These are phyloP conservation scores for Eupsilia transversa DNA, from an alignment of 2,888 invertebrate genomes.

Conservation along the genomic window DNA sequence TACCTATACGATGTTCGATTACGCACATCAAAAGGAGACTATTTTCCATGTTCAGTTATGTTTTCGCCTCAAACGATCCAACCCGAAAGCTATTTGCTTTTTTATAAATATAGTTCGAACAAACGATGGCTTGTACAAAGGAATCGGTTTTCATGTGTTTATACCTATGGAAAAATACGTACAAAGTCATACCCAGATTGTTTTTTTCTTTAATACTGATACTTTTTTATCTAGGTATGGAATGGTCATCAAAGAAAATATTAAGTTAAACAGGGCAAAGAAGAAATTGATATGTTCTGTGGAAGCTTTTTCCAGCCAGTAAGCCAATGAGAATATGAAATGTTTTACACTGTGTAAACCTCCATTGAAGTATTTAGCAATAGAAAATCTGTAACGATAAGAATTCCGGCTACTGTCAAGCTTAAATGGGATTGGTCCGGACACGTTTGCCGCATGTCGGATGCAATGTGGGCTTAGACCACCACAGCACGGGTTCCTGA, in stretches of 20 bases:
- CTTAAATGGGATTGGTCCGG: too few relatives aligned
- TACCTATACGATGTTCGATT: conserved; percentile 47
- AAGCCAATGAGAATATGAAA: too few relatives aligned
- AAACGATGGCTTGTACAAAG: conserved; percentile 59
- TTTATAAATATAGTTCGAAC: conserved; percentile 65
- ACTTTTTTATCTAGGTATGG: conserved; percentile 3
- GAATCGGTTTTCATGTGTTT: conserved; percentile 30
- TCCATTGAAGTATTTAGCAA: too few relatives aligned
- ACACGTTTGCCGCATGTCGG: too few relatives aligned
- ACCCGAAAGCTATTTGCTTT: conserved; percentile 67
- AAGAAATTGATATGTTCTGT: too few relatives aligned
- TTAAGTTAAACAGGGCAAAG: too few relatives aligned
- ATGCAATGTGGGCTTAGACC: too few relatives aligned
- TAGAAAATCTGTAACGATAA: too few relatives aligned
- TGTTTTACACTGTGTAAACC: too few relatives aligned
- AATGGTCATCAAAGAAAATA: background rate
- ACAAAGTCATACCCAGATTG: background rate
- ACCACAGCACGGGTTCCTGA: too few relatives aligned
- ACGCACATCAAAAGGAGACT: conserved; percentile 57
- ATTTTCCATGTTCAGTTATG: conserved; percentile 55
- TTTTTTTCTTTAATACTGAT: conserved; percentile 16
- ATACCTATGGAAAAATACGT: conserved; percentile 26
- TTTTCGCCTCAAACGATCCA: conserved; percentile 53
- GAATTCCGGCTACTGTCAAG: too few relatives aligned
- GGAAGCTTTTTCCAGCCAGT: too few relatives aligned